A percentile compares a stretch with the other conserved stretches of the same genome.
These are phyloP conservation scores for Columba guinea DNA, from an alignment of 2,797 vertebrate species.

Conservation along the genomic window DNA sequence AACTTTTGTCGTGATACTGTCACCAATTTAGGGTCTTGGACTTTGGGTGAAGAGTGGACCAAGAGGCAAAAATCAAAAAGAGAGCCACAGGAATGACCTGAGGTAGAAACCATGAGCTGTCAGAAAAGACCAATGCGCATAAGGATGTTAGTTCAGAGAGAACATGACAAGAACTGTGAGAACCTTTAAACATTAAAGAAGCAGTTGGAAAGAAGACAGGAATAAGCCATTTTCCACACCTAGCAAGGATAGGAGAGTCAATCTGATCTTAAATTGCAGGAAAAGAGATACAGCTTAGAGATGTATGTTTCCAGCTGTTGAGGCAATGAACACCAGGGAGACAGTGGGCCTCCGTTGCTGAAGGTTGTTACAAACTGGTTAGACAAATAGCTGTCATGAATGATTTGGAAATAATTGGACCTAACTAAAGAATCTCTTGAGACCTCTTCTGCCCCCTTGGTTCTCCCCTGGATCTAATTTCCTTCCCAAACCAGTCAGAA, in stretches of 20 bases:
- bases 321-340: not conserved
- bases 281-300: not conserved
- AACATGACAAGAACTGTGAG: not conserved
- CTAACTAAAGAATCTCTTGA: not conserved
- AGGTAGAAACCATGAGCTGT: not conserved
- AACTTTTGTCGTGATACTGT: not conserved
- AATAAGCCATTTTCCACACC: not conserved
- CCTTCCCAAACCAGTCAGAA: not conserved
- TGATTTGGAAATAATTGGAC: not conserved
- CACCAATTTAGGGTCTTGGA: not conserved
- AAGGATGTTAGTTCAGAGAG: not conserved
- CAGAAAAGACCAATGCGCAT: not conserved
- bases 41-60: not conserved
- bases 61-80: not conserved
- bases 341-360: not conserved
- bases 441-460: accelerated
- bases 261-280: not conserved
- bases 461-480: not conserved
- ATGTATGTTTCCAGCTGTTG: not conserved
- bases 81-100: not conserved
- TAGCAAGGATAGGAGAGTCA: not conserved
- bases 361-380: not conserved
- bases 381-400: not conserved
- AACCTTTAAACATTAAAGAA: not conserved
- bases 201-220: not conserved